Evolutionary conservation across 2,888 invertebrate species (phyloP), one percentile per base, ranked within the genome.

Genomic region (Dermolepida albohirtum): DNA sequence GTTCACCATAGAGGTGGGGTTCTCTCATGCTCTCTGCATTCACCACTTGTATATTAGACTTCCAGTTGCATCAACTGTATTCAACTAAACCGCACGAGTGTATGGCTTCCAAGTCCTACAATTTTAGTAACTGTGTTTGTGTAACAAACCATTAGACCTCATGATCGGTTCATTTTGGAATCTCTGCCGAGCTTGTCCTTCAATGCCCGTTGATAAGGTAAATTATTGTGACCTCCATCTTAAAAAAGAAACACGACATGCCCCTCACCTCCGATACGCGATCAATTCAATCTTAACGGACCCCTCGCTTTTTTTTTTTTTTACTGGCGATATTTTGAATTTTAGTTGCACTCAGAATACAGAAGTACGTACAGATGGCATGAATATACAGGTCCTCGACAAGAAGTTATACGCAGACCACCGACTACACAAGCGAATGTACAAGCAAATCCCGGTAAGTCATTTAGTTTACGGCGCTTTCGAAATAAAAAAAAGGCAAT

Each of bases 121-220:
- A 68, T 71, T 69, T 64, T 72, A 65, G 70, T 73, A 64, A 69
- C 68, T 71, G 71, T 74, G 69, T 64, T 71, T 66, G 74, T 74
- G 73, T 67, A 69, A 54, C 69, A 63, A 74, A 73, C 78, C 79
- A 71, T 16, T 73, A 79, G 80, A 81, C 87, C 88, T 87, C 88
- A 96, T 96, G 96, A 95, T 96, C 89, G 95, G 95, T 87, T 95
- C 95, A 89, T 95, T 96, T 89, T 95, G 95, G 95, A 96, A 95
- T 88, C 88, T 96, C 88, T 96, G 96, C 88, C 92, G 95, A 87
- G 94, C 95, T 89, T 96, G 96, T 89, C 96, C 95, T 85, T 94
- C 95, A 87, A 94, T 95, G 94, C 95, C 95, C 85, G 93, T 95
- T 84, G 96, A 95, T 89, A 95, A 95, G 95, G 96, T 96, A 87